Conservation (phyloP, 2,888 invertebrate genomes). For the Clanis bilineata region DNA sequence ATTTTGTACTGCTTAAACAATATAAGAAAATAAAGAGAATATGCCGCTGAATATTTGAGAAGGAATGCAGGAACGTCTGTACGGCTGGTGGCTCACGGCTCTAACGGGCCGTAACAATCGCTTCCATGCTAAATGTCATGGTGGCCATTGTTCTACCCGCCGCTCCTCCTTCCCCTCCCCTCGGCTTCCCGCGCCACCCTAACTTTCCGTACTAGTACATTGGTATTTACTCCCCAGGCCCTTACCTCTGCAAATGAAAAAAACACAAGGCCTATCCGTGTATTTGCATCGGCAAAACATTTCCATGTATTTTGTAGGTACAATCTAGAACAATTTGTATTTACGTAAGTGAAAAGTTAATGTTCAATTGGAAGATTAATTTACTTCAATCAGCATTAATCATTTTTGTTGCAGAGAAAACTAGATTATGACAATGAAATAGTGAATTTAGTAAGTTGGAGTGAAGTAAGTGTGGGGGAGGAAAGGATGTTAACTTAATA, state of each 20-base stretch:
- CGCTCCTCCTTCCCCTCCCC: slow-evolving; percentile 40
- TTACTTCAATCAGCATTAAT: slow-evolving; percentile 32
- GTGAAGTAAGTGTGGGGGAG: slow-evolving; percentile 45
- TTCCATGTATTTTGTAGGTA: background rate
- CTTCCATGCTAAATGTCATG: slow-evolving; percentile 82
- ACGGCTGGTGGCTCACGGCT: slow-evolving; percentile 66
- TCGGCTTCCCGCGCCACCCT: slow-evolving; percentile 45
- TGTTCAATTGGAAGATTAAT: slow-evolving; percentile 10
- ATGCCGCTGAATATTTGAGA: slow-evolving; percentile 60
- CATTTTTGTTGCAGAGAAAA: slow-evolving; percentile 44
- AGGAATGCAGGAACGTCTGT: slow-evolving; percentile 62
- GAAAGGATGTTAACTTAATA: slow-evolving; percentile 74
- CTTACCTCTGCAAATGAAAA: slow-evolving; percentile 66
- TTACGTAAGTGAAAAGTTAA: slow-evolving; percentile 16
- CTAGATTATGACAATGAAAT: slow-evolving; percentile 59
- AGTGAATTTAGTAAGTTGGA: slow-evolving; percentile 51
- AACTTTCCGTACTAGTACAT: slow-evolving; percentile 57
- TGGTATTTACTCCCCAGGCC: slow-evolving; percentile 71
- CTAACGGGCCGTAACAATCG: slow-evolving; percentile 79
- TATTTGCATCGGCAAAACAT: background rate
- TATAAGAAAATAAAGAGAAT: slow-evolving; percentile 43
- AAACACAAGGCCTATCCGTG: slow-evolving; percentile 60
- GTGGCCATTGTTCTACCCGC: slow-evolving; percentile 75
- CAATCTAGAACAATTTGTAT: background rate
- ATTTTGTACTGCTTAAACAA: slow-evolving; percentile 18